Base-by-base conservation (phyloP, 37 sponge, comb jelly and placozoan genomes). In the Lycopodina hypogea region DNA sequence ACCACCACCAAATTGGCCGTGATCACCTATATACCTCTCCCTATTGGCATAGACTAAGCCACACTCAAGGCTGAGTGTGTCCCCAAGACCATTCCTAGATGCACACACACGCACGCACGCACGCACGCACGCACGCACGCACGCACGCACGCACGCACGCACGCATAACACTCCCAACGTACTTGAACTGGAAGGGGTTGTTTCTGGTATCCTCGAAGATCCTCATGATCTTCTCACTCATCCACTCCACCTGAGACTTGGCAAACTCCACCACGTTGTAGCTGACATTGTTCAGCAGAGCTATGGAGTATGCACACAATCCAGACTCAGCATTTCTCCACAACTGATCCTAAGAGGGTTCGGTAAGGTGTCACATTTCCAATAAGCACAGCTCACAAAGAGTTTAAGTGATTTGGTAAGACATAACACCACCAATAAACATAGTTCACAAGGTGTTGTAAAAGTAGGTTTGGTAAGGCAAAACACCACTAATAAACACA, bases 171-270 rank as follows among this genome's bases (percentile, higher is more conserved):
- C 28, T n/a, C 50, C 3, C n/a, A 26, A 63, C 87, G 23, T 56
- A 95, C 90, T 89, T 94, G 87, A 99, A 99, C 72, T 99, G 97
- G 76, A 99, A 99, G 11, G 94, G 94, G 45, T 93, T 93, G 26
- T 68, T 90, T 36, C 94, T 71, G 69, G 77, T 57, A 35, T 98
- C 99, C 71, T 95, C 96, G 74, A 96, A 96, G 85, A 83, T 86
- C 60, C 88, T 87, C 83, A 93, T 87, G 39, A 99, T 90, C 62
- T 92, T 95, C 34, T 99, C 99, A 68, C 96, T 92, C 99, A 99
- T 99, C 99, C 99, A 98, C 77, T 98, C 99, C 65, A 98, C 92
- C 80, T 96, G 97, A 9, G 92, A 91, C 79, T 99, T 99, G 58
- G 99, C 99, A 81, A 96, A 99, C 58, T 99, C 96, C 73, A 99